Evolutionary conservation across 2,888 invertebrate genomes (phyloP), one percentile per base, ranked within the genome.

Genomic region (Drosophila paranaensis): DNA sequence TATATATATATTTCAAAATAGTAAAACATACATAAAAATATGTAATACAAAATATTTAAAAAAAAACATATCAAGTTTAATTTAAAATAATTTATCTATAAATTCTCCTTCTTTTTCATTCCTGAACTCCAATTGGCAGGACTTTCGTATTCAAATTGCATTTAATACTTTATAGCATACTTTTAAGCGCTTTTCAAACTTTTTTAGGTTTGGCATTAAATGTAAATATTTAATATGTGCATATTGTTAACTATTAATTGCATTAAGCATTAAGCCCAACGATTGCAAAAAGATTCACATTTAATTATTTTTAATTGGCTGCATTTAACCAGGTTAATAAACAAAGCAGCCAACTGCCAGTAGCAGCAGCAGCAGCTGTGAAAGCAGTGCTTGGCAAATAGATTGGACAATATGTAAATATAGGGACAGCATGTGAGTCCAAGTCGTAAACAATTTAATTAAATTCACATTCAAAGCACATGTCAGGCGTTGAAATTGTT

Each of bases 391-490:
- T 39, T 25, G 11, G n/a, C 16, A 42, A 75, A 55, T 62, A 57
- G 39, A 50, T 69, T 58, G 33, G 50, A 39, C 43, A 56, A 66
- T 42, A 37, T 48, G 67, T 27, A 30, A 45, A 40, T 37, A 13
- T 30, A 45, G 46, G 35, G 43, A 40, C 54, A 58, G 35, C 66
- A 67, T 65, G 57, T 45, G 58, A 55, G 61, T 6, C 35, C 27
- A 64, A 63, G n/a, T 60, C 50, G 72, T 71, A 60, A 80, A 71
- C 80, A 77, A 60, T 55, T 67, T 33, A 71, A 79, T 56, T 61
- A 64, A 71, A 70, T 58, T 35, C 42, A 13, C 57, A 58, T 66
- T 50, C 14, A 57, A 54, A 20, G 50, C 20, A 40, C 16, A 27
- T 46, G 37, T 58, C 14, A 16, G 9, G 16, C n/a, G n/a, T 13